These are phyloP conservation scores for Protomyctophum bolini DNA, from an alignment of 2,113 vertebrate species.

Conservation along the genomic window DNA sequence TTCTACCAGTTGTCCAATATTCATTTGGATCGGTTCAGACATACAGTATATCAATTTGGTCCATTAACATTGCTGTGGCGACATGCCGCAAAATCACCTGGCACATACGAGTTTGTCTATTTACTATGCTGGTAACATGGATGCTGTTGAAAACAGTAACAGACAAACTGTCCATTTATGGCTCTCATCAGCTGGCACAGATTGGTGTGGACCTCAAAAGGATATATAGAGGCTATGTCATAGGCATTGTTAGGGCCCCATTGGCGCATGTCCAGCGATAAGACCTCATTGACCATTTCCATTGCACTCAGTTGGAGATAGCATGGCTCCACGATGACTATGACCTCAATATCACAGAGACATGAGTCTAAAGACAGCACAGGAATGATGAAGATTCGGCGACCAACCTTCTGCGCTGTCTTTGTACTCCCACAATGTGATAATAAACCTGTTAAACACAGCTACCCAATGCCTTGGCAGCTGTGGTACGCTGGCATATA, in stretches of 20 bases:
- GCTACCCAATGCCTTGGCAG: too few species aligned
- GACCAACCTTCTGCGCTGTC: not conserved
- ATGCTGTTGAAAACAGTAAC: not conserved
- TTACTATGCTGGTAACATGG: not conserved
- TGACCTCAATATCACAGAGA: too few species aligned
- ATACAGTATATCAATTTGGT: too few species aligned
- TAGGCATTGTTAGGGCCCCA: not conserved
- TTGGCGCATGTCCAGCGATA: constrained; percentile 4
- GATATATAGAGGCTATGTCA: not conserved
- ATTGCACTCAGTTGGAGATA: constrained; percentile 27
- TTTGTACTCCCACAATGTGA: not conserved
- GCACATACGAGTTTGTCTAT: too few species aligned
- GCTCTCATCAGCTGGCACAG: not conserved
- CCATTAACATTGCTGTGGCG: too few species aligned
- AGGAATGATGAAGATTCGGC: too few species aligned
- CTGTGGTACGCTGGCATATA: too few species aligned
- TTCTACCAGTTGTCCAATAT: too few species aligned
- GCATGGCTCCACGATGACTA: constrained; percentile 6
- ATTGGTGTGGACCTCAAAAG: not conserved
- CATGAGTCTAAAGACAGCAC: not conserved
- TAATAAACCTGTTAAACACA: constrained; percentile 4
- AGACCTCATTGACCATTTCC: not conserved
- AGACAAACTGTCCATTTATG: not conserved
- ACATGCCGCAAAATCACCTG: too few species aligned
- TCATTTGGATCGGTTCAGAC: too few species aligned